Percentiles rank a stretch among this genome's conserved stretches.
Conservation (phyloP, 2,797 vertebrate genomes). For the Todus mexicanus region DNA sequence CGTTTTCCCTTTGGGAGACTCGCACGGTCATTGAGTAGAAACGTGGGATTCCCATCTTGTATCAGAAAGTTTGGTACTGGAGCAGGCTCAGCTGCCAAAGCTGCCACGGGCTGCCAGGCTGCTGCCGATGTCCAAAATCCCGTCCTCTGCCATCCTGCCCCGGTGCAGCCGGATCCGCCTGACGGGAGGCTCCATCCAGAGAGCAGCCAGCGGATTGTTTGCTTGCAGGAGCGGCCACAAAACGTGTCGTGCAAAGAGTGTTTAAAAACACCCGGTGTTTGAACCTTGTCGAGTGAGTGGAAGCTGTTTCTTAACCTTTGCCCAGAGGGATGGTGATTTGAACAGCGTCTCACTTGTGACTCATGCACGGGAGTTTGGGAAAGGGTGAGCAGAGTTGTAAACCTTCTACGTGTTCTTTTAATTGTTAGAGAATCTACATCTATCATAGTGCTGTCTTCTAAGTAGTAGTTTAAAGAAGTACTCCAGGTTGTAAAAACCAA, state of each 20-base stretch:
- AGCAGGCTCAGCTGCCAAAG: background rate
- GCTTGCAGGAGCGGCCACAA: background rate
- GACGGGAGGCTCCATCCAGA: background rate
- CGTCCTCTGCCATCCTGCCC: no score
- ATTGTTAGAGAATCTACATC: background rate
- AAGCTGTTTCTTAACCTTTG: background rate
- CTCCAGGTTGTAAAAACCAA: background rate
- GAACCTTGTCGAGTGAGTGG: background rate
- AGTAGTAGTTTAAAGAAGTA: background rate
- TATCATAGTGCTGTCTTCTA: background rate
- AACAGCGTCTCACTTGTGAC: background rate
- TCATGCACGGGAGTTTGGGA: background rate
- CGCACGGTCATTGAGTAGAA: background rate
- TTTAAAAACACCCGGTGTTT: background rate
- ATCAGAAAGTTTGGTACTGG: background rate
- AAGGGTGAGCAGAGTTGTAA: background rate
- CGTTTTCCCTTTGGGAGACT: background rate
- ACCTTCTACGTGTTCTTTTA: background rate
- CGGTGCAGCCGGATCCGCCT: background rate
- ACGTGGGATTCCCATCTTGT: background rate
- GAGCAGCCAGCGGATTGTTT: background rate
- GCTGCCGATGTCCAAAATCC: accelerated
- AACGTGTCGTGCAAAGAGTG: background rate
- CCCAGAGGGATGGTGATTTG: background rate
- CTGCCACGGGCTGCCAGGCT: background rate